Percentiles rank a stretch among this genome's conserved stretches.
phyloP scores from a whole-genome alignment of 2,888 invertebrate species.

The Drosophila emarginata region DNA sequence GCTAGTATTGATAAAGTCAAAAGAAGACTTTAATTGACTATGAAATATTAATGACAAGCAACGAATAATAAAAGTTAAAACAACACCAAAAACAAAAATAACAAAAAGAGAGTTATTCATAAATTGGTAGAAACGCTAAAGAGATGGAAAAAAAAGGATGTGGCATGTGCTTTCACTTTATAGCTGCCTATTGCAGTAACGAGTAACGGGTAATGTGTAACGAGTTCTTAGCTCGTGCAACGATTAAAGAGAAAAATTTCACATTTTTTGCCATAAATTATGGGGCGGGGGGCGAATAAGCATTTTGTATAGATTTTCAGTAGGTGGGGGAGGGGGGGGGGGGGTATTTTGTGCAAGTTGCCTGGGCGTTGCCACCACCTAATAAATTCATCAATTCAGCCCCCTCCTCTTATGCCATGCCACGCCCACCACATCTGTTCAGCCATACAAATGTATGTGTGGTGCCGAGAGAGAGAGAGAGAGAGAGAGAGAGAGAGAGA shows the following conservation, averaged over 20 bases:
- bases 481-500: too few relatives aligned
- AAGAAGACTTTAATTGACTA: too few relatives aligned
- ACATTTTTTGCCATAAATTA: conserved; percentile 37
- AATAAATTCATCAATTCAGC: conserved; percentile 51
- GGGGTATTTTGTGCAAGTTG: conserved; percentile 13
- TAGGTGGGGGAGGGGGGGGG: not conserved
- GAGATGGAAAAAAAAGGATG: too few relatives aligned
- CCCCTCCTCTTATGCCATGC: conserved; percentile 16
- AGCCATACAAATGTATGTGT: not conserved
- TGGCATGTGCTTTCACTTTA: not conserved
- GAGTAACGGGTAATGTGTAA: not conserved
- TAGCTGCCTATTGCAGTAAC: not conserved
- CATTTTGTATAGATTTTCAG: conserved; percentile 10
- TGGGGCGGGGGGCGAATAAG: conserved; percentile 12
- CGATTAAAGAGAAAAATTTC: not conserved
- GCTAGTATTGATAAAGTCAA: too few relatives aligned
- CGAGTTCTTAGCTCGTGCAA: not conserved
- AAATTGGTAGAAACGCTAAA: too few relatives aligned
- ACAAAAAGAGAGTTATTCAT: too few relatives aligned
- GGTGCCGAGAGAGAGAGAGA: too few relatives aligned
- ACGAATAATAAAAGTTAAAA: too few relatives aligned
- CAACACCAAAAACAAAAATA: too few relatives aligned
- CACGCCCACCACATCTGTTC: conserved; percentile 18
- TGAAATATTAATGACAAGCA: too few relatives aligned
- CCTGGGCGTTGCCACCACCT: conserved; percentile 29